These are phyloP conservation scores for Petrocephalus sullivani DNA, from an alignment of 2,797 vertebrate genomes.

Conservation along the genomic window DNA sequence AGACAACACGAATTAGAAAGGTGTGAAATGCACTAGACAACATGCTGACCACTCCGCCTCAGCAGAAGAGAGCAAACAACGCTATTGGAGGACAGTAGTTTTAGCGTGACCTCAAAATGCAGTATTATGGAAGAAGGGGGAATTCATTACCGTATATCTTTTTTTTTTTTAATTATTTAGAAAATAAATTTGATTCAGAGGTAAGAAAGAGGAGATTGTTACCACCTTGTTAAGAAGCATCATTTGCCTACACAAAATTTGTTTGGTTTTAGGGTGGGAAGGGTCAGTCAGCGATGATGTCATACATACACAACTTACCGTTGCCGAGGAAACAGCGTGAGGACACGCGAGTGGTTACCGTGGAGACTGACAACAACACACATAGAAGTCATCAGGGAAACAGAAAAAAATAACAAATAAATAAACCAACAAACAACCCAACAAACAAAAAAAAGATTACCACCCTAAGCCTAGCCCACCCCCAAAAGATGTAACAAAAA, in stretches of 20 bases:
- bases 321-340: slow-evolving; percentile 75
- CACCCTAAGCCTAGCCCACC: slow-evolving; percentile 2
- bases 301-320: slow-evolving; percentile 80
- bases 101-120: slow-evolving; percentile 4
- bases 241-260: slow-evolving; percentile 51
- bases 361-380: slow-evolving; percentile 78
- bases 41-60: slow-evolving; percentile 9
- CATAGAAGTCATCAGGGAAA: slow-evolving; percentile 80
- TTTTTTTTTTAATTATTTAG: neutral
- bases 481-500: slow-evolving; percentile 30
- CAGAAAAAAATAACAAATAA: slow-evolving; percentile 71
- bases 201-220: slow-evolving; percentile 18
- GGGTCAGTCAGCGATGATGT: slow-evolving; percentile 74
- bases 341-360: slow-evolving; percentile 79
- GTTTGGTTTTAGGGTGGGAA: slow-evolving; percentile 53
- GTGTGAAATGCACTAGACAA: slow-evolving; percentile 13
- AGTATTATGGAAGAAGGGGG: neutral
- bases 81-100: neutral
- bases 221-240: slow-evolving; percentile 29
- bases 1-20: slow-evolving; percentile 21
- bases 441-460: slow-evolving; percentile 33
- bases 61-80: neutral
- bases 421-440: slow-evolving; percentile 53
- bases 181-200: slow-evolving; percentile 35
- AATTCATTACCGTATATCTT: neutral